Conservation (phyloP, 1,140 invertebrate species). For the Aphelinus atriplicis region DNA sequence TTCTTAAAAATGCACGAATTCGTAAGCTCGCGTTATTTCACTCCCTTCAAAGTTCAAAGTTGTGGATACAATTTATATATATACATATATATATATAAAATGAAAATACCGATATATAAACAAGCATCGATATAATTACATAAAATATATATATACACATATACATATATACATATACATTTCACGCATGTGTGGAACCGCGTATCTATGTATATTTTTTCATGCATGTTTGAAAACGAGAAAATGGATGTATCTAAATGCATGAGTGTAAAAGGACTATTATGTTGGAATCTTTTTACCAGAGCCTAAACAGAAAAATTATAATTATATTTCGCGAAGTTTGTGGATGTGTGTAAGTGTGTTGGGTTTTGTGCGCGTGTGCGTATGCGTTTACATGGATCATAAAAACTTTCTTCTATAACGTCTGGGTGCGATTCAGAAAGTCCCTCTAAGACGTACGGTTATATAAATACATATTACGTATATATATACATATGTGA, state of each 20-base stretch:
- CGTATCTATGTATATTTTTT: constrained; percentile 40
- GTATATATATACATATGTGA: constrained; percentile 34
- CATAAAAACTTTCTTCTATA: constrained; percentile 21
- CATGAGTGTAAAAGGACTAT: constrained; percentile 5
- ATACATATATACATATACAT: constrained; percentile 31
- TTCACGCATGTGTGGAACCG: constrained; percentile 18
- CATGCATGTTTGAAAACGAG: constrained; percentile 15
- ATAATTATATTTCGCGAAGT: constrained; percentile 23
- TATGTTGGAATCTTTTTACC: constrained; percentile 26
- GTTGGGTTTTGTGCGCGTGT: too few species aligned
- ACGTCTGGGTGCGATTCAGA: constrained; percentile 17
- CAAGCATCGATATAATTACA: constrained; percentile 25
- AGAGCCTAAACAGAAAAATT: constrained; percentile 31
- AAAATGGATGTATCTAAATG: constrained; percentile 11
- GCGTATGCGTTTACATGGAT: constrained; percentile 19
- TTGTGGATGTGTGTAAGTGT: too few species aligned
- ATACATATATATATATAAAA: constrained; percentile 29
- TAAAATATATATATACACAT: neutral
- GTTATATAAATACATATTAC: constrained; percentile 48
- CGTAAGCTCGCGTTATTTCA: constrained; percentile 41
- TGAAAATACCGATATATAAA: constrained; percentile 32
- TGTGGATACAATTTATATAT: constrained; percentile 37
- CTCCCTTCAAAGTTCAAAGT: constrained; percentile 41
- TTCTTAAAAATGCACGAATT: constrained; percentile 10
- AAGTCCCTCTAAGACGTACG: constrained; percentile 40